Evolutionary conservation across 2,113 vertebrate genomes (phyloP).

Genomic region (Lycocorax pyrrhopterus): DNA sequence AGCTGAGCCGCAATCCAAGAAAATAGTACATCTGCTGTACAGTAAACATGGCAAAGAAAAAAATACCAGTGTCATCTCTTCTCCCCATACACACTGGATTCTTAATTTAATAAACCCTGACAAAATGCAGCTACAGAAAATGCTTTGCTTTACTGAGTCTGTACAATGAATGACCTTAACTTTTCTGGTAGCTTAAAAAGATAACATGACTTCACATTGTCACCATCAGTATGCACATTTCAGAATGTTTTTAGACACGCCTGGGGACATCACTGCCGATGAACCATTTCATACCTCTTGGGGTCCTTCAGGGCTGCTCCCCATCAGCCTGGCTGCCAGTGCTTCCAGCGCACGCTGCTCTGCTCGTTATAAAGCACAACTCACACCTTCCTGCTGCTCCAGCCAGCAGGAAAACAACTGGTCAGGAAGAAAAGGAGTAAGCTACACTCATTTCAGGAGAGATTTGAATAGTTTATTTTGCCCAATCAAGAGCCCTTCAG

Average conservation of each 20-base stretch:
- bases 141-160: not conserved
- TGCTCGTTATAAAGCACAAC: rapidly evolving
- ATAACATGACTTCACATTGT: not conserved
- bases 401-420: not conserved
- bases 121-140: not conserved
- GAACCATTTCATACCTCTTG: not conserved
- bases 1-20: not conserved
- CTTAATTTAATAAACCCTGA: not conserved
- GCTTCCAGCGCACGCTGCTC: not conserved
- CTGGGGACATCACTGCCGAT: not conserved
- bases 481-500: conserved; percentile 82
- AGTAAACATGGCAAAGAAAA: not conserved
- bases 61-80: not conserved
- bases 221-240: rapidly evolving
- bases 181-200: not conserved
- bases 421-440: conserved; percentile 25
- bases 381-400: not conserved
- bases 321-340: not conserved
- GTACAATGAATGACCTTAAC: not conserved
- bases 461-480: conserved; percentile 83
- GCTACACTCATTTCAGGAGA: conserved; percentile 67
- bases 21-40: not conserved
- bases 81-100: not conserved
- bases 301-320: not conserved
- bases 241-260: not conserved